Conservation (phyloP, 2,797 vertebrate species). For the Pagetopsis macropterus region DNA sequence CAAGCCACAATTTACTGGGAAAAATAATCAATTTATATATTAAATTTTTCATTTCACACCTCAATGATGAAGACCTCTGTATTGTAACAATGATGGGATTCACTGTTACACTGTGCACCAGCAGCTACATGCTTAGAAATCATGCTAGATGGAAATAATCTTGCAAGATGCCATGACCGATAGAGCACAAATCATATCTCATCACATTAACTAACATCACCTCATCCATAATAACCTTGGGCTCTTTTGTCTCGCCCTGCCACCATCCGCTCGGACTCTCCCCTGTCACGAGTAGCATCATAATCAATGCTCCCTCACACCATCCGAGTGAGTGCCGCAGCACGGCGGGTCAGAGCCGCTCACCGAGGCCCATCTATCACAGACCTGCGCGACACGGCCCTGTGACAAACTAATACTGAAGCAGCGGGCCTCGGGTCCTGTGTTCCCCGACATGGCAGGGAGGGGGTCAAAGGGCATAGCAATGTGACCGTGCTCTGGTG, state of each 20-base stretch:
- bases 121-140: constrained; percentile 64
- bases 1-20: not conserved
- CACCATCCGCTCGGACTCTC: constrained; percentile 54
- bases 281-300: constrained; percentile 71
- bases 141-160: constrained; percentile 72
- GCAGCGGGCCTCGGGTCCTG: constrained; percentile 44
- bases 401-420: constrained; percentile 73
- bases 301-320: constrained; percentile 78
- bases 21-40: constrained; percentile 20
- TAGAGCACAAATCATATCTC: constrained; percentile 75
- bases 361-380: constrained; percentile 75
- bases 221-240: constrained; percentile 75
- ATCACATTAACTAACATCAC: constrained; percentile 71
- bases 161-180: constrained; percentile 63
- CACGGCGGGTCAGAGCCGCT: constrained; percentile 68
- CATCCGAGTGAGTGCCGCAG: constrained; percentile 45
- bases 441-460: constrained; percentile 56
- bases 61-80: constrained; percentile 46
- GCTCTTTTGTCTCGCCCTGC: constrained; percentile 55
- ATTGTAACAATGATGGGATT: constrained; percentile 45
- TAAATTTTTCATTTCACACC: constrained; percentile 70
- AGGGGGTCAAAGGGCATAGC: constrained; percentile 71
- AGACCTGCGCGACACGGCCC: constrained; percentile 57
- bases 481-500: constrained; percentile 65
- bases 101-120: constrained; percentile 39